Percentiles rank a stretch among this genome's conserved stretches.
Evolutionary conservation across 92 coral and sea anemone genomes (phyloP).

Genomic region (Epizoanthus ramosus): DNA sequence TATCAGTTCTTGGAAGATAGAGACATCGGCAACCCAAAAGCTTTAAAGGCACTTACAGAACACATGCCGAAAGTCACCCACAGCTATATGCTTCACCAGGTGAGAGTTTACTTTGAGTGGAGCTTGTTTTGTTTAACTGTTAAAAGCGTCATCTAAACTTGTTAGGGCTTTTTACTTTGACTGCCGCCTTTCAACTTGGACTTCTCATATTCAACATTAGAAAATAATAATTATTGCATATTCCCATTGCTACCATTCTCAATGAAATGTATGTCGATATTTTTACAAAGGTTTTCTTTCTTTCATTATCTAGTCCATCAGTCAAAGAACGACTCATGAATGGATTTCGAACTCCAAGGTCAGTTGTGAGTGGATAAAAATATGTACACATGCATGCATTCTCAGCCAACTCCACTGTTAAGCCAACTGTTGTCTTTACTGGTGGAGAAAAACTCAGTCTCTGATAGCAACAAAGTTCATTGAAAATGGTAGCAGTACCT

Average conservation of each 20-base stretch:
- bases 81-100: slow-evolving; percentile 99
- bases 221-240: neutral
- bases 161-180: too few relatives aligned
- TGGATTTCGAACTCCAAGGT: slow-evolving; percentile 24
- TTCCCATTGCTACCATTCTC: slow-evolving; percentile 11
- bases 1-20: slow-evolving; percentile 98
- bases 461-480: neutral
- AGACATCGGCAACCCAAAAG: slow-evolving; percentile 94
- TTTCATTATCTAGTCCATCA: slow-evolving; percentile 6
- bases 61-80: slow-evolving; percentile 99
- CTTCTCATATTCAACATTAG: slow-evolving; percentile 29
- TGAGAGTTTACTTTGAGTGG: slow-evolving; percentile 5
- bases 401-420: neutral
- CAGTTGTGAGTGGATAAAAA: slow-evolving; percentile 16
- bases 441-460: neutral
- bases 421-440: neutral
- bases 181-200: neutral
- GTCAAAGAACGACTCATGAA: slow-evolving; percentile 19
- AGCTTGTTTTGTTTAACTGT: neutral
- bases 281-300: neutral
- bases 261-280: neutral
- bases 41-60: slow-evolving; percentile 95
- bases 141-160: neutral
- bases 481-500: slow-evolving; percentile 24
- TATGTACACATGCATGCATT: neutral